A percentile compares a stretch with the other conserved stretches of the same genome.
Evolutionary conservation across 2,797 vertebrate species (phyloP).

Genomic region (Perodicticus potto): DNA sequence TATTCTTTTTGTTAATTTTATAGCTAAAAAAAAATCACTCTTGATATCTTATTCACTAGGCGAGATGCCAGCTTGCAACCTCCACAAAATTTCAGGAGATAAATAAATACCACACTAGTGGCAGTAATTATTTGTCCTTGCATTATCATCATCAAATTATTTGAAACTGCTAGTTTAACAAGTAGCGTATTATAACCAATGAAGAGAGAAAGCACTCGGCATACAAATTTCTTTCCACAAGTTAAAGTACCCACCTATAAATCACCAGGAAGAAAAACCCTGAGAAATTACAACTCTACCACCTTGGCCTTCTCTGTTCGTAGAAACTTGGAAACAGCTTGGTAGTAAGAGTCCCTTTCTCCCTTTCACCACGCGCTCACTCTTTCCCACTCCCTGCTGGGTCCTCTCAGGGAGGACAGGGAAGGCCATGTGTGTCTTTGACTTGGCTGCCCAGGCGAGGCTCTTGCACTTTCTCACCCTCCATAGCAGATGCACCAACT

Average conservation of each 20-base stretch:
- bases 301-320: slow-evolving; percentile 50
- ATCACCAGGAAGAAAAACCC: slow-evolving; percentile 37
- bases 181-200: slow-evolving; percentile 28
- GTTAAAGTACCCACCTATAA: slow-evolving; percentile 60
- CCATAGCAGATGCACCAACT: slow-evolving; percentile 71
- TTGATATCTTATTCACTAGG: slow-evolving; percentile 74
- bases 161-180: slow-evolving; percentile 67
- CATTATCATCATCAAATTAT: slow-evolving; percentile 61
- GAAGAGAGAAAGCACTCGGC: not conserved
- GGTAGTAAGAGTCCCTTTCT: not conserved
- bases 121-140: slow-evolving; percentile 62
- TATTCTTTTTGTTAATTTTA: slow-evolving; percentile 83
- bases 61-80: slow-evolving; percentile 67
- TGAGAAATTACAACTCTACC: not conserved
- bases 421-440: slow-evolving; percentile 64
- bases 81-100: slow-evolving; percentile 71
- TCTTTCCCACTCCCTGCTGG: slow-evolving; percentile 3
- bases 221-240: slow-evolving; percentile 59
- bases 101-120: slow-evolving; percentile 52
- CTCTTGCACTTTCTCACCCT: slow-evolving; percentile 67
- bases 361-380: not conserved
- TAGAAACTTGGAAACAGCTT: slow-evolving; percentile 58
- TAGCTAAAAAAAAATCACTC: slow-evolving; percentile 64
- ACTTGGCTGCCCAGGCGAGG: slow-evolving; percentile 41
- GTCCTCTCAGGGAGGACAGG: slow-evolving; percentile 22